Percentiles rank a stretch among this genome's conserved stretches.
phyloP scores from a whole-genome alignment of 2,888 invertebrate genomes.

The Hydroisotoma schaefferi region DNA sequence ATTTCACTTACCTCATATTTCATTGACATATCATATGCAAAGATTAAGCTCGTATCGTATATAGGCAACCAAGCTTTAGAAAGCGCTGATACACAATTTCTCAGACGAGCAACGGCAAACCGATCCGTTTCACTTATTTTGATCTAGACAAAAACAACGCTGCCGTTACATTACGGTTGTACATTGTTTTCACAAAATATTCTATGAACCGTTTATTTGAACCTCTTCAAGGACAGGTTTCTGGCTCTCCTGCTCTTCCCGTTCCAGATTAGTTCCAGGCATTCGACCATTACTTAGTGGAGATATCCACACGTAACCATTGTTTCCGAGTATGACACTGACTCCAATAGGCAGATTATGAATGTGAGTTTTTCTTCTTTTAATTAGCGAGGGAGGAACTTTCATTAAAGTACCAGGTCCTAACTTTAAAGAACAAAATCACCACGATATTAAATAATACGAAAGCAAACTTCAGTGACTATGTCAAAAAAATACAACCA shows the following conservation, averaged over 20 bases:
- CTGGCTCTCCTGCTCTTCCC: slow-evolving; percentile 62
- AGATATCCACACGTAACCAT: slow-evolving; percentile 70
- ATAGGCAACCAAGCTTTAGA: slow-evolving; percentile 83
- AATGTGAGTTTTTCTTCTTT: slow-evolving; percentile 91
- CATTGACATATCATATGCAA: slow-evolving; percentile 83
- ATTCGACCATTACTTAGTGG: slow-evolving; percentile 44
- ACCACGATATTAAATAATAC: background rate
- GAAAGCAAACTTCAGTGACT: background rate
- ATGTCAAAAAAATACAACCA: too few relatives aligned
- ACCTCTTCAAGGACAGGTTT: slow-evolving; percentile 69
- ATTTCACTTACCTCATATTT: slow-evolving; percentile 66
- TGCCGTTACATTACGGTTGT: background rate
- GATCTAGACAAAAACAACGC: slow-evolving; percentile 52
- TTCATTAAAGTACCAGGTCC: slow-evolving; percentile 83
- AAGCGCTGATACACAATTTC: slow-evolving; percentile 84
- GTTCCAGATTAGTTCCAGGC: slow-evolving; percentile 50
- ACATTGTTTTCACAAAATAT: background rate
- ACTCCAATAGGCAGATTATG: slow-evolving; percentile 89
- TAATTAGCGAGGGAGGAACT: slow-evolving; percentile 87
- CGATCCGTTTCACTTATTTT: slow-evolving; percentile 68
- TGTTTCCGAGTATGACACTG: slow-evolving; percentile 89
- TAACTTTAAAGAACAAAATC: slow-evolving; percentile 56
- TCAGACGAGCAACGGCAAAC: slow-evolving; percentile 79
- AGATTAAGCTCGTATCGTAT: slow-evolving; percentile 85
- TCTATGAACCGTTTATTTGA: slow-evolving; percentile 11